Base-by-base conservation (phyloP, 2,888 invertebrate genomes). In the Ceraclea dissimilis region DNA sequence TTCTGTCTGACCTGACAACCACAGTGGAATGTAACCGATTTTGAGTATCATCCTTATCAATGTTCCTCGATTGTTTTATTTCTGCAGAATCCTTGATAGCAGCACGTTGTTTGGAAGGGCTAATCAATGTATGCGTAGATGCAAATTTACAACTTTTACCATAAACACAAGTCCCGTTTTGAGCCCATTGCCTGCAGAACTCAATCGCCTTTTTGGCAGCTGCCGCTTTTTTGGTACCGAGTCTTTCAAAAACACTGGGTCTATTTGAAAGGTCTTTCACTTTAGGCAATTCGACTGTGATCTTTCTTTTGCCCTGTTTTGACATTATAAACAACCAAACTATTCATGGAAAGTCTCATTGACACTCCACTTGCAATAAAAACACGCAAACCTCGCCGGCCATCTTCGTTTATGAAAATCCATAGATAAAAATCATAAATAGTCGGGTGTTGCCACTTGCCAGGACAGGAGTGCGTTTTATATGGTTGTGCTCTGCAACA, bases 231-330 rank as follows among this genome's bases (percentile, higher is more conserved):
- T 87, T 87, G 47, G 86, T 88, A 65, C 89, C 89, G 67, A 89
- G 81, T 66, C 89, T 81, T 74, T 89, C 89, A 75, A 90, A 90
- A 64, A 90, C 89, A 79, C 88, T 89, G 64, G 87, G 88, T 72
- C 88, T 66, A 72, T 73, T 64, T 70, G 80, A 71, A 66, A 81
- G 73, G 69, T 81, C 80, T 76, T 84, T 85, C 70, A 79, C 78
- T 79, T 84, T 83, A 69, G 83, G 80, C 73, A 85, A 79, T 74
- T 85, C 86, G 71, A 85, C 85, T 71, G 86, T 84, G 73, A 86
- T 85, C 82, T 86, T 86, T 73, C 86, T 83, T 79, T 85, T 59
- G 56, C 56, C 57, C 53, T 59, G 59, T 59, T 59, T 59, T 57
- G 59, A 59, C 59, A 59, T 59, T 59, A 57, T 59, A 57, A 59